Base-by-base conservation (phyloP, 1,140 invertebrate species). In the Temnothorax nylanderi region DNA sequence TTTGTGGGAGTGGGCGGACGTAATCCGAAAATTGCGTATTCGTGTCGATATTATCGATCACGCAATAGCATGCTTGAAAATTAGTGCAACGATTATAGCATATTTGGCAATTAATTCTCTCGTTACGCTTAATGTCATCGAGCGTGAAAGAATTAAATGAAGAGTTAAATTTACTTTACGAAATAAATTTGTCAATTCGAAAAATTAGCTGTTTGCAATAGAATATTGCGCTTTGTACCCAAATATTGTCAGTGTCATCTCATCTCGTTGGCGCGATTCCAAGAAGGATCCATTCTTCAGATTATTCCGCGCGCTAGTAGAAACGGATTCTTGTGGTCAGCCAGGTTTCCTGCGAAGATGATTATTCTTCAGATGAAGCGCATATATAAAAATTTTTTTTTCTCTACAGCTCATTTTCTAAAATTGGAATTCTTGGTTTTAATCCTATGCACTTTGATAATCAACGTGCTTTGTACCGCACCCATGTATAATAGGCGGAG, bases 311-410 rank as follows among this genome's bases (percentile, higher is more conserved):
- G 18, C 18, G 49, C 60, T n/a, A 51, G 58, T 65, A 71, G 41
- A 76, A 86, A 13, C 32, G 54, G 54, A 87, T n/a, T 80, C 44
- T 49, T 71, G 21, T n/a, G 47, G 21, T 58, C 58, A 21, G 34
- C 41, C 71, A 13, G 32, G 34, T 34, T 71, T 86, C 41, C 49
- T 62, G 13, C 18, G 10, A 81, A 81, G n/a, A 71, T 54, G 47
- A 71, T 41, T 41, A 11, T 71, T 54, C 47, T 41, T 54, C 13
- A 6, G 44, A 65, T n/a, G 5, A 41, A 26, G 11, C 7, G 44
- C 62, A 13, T n/a, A 34, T 7, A 26, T 18, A 34, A 71, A 54
- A 18, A 37, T 26, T n/a, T 26, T 26, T 75, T 74, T 75, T 37
- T 18, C 13, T 26, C 21, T 5, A 0, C 16, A 7, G n/a, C 44